Conservation (phyloP, 2,888 invertebrate genomes). For the Epinotia nisella region DNA sequence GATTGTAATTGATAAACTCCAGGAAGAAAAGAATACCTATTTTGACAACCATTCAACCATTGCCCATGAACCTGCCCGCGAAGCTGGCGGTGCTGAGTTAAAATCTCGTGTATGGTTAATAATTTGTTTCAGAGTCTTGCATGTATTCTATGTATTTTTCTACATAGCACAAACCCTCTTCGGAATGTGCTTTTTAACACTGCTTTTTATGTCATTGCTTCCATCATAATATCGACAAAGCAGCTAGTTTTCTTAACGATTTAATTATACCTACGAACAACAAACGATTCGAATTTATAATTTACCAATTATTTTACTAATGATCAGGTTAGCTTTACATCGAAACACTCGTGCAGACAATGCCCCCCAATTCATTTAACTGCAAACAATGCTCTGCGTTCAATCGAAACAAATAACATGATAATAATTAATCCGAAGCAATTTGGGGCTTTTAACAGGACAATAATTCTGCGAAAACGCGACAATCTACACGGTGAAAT, state of each 20-base stretch:
- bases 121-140: too few relatives aligned
- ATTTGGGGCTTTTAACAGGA: constrained; percentile 66
- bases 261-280: background rate
- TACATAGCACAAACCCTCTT: too few relatives aligned
- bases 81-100: too few relatives aligned
- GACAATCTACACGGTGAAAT: constrained; percentile 69
- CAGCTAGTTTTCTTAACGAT: background rate
- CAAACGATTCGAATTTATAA: background rate
- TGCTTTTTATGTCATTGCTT: too few relatives aligned
- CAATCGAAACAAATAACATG: constrained; percentile 57
- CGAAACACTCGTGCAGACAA: constrained; percentile 10
- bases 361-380: constrained; percentile 34
- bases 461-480: constrained; percentile 63
- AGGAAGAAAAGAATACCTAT: too few relatives aligned
- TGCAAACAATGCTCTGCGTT: constrained; percentile 35
- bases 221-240: too few relatives aligned
- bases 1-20: background rate
- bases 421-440: constrained; percentile 68
- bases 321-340: background rate
- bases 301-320: background rate
- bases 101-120: too few relatives aligned
- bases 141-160: too few relatives aligned
- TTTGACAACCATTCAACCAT: too few relatives aligned
- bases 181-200: too few relatives aligned
- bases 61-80: too few relatives aligned